Conservation (phyloP, 1,140 invertebrate genomes). For the Catajapyx aquilonaris region DNA sequence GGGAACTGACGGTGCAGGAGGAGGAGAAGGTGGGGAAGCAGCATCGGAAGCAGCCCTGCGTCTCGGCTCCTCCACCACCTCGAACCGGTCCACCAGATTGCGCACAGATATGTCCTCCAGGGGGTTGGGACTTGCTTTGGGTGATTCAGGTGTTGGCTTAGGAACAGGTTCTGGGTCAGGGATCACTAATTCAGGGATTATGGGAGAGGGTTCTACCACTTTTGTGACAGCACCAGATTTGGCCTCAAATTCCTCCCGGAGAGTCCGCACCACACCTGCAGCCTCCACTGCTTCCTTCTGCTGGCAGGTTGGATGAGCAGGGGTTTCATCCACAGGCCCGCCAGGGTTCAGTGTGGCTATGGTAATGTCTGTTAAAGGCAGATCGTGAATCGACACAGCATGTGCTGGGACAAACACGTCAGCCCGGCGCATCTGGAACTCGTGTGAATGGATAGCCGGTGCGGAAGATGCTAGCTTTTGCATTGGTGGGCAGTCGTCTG, state of each 20-base stretch:
- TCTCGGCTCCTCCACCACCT: slow-evolving; percentile 21
- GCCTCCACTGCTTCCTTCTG: slow-evolving; percentile 5
- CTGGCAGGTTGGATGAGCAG: slow-evolving; percentile 2
- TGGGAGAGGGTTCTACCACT: slow-evolving; percentile 11
- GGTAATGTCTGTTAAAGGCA: no score
- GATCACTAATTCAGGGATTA: not conserved
- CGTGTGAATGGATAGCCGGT: slow-evolving; percentile 16
- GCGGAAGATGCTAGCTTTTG: slow-evolving; percentile 3
- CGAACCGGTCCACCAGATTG: slow-evolving; percentile 48
- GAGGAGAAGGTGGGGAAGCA: slow-evolving; percentile 14
- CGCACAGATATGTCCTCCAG: slow-evolving; percentile 47
- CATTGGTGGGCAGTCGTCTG: not conserved
- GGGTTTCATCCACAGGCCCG: slow-evolving; percentile 9
- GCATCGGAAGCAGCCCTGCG: slow-evolving; percentile 16
- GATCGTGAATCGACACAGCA: not conserved
- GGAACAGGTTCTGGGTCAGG: slow-evolving; percentile 1
- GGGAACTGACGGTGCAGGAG: slow-evolving; percentile 14
- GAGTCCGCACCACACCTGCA: slow-evolving; percentile 49
- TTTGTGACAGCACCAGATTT: slow-evolving; percentile 31
- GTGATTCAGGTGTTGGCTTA: slow-evolving; percentile 7
- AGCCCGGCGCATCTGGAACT: not conserved
- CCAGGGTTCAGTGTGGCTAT: slow-evolving; percentile 7
- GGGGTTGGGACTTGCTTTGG: slow-evolving; percentile 14
- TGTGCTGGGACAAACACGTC: slow-evolving; percentile 3
- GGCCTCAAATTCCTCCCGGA: slow-evolving; percentile 68